These are phyloP conservation scores for Hemicentrotus pulcherrimus DNA, from an alignment of 35 echinoderm and acorn worm species.

Conservation along the genomic window DNA sequence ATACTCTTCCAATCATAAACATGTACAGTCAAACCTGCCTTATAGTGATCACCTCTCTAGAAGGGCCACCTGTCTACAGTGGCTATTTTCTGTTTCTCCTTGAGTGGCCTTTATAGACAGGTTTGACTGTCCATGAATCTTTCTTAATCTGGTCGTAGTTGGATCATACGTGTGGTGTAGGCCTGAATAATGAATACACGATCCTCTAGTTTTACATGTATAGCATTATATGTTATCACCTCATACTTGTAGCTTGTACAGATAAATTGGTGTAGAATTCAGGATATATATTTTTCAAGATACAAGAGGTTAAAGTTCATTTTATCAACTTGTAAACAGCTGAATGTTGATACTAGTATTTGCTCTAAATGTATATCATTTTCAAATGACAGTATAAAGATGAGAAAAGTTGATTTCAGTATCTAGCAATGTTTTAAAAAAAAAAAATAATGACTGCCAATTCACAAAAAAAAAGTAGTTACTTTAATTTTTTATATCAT, in stretches of 20 bases:
- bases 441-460: background rate
- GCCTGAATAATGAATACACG: too few species aligned
- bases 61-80: too few species aligned
- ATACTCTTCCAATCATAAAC: too few species aligned
- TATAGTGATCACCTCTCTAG: too few species aligned
- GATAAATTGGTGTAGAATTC: background rate
- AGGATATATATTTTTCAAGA: background rate
- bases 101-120: too few species aligned
- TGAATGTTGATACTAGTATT: background rate
- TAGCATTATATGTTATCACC: too few species aligned
- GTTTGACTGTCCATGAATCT: too few species aligned
- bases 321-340: background rate
- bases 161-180: too few species aligned
- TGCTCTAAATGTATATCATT: background rate
- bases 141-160: too few species aligned
- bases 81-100: too few species aligned
- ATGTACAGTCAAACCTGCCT: too few species aligned
- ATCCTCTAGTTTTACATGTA: too few species aligned
- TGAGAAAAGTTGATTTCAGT: background rate
- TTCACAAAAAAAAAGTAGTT: background rate
- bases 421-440: background rate
- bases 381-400: background rate
- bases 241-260: background rate
- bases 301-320: background rate
- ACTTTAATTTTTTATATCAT: background rate